Conservation (phyloP, 2,797 vertebrate genomes). For the Hydrocynus forskahlii region DNA sequence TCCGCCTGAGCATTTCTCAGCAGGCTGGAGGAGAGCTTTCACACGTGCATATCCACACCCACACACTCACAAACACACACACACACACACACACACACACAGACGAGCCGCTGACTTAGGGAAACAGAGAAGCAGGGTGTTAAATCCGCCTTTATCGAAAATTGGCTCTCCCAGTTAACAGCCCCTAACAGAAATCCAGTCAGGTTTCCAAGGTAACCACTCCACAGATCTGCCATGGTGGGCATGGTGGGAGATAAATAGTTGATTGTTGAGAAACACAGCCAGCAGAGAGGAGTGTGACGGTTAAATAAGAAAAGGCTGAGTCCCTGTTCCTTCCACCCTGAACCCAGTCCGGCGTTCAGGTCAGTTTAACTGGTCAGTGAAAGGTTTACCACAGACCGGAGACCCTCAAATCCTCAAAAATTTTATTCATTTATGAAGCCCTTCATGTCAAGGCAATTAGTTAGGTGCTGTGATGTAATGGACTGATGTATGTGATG, state of each 20-base stretch:
- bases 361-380: not conserved
- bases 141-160: constrained; percentile 61
- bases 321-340: not conserved
- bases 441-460: too few species aligned
- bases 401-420: too few species aligned
- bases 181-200: constrained; percentile 57
- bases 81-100: constrained; percentile 13
- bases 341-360: not conserved
- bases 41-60: constrained; percentile 34
- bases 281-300: not conserved
- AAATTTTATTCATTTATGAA: too few species aligned
- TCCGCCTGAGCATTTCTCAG: constrained; percentile 7
- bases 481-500: too few species aligned
- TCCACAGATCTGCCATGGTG: constrained; percentile 41
- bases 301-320: not conserved
- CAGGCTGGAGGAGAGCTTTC: constrained; percentile 6
- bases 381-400: not conserved
- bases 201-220: constrained; percentile 64
- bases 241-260: constrained; percentile 42
- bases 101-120: constrained; percentile 47
- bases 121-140: constrained; percentile 49
- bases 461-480: too few species aligned
- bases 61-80: constrained; percentile 15
- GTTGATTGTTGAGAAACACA: constrained; percentile 41
- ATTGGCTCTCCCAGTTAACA: constrained; percentile 51